Percentiles rank a stretch among this genome's conserved stretches.
Conservation (phyloP, 2,113 vertebrate species). For the Fukomys damarensis region DNA sequence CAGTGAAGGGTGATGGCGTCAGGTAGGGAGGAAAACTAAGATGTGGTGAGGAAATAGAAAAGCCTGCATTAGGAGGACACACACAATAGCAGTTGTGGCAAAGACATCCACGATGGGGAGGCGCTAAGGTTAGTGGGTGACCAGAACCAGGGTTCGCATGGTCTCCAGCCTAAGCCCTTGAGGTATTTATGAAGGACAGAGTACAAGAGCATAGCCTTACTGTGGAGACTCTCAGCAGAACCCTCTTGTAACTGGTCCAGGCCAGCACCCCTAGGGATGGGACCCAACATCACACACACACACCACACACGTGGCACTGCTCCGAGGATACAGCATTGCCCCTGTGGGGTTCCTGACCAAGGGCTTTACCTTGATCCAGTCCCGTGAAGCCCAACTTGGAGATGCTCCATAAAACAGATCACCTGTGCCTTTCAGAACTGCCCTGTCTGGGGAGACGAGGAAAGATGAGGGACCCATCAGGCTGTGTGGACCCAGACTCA, state of each 20-base stretch:
- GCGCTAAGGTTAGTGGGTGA: neutral
- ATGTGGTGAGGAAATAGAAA: neutral
- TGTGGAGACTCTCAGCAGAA: neutral
- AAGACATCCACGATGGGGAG: neutral
- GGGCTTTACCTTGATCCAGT: neutral
- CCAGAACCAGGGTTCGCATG: neutral
- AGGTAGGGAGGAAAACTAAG: neutral
- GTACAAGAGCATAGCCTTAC: neutral
- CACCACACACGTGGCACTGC: accelerated
- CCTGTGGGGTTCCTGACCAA: neutral
- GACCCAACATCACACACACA: neutral
- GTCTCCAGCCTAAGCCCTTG: neutral
- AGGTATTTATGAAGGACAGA: neutral
- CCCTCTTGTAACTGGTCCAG: neutral
- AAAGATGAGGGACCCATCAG: neutral
- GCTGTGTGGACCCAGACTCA: neutral
- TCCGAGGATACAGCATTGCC: accelerated
- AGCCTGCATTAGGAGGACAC: accelerated
- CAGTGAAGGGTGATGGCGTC: no score
- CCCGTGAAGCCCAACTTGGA: accelerated
- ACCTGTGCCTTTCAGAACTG: neutral
- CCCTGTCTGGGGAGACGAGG: neutral
- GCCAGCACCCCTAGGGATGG: no score
- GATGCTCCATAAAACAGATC: neutral
- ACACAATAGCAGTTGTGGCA: no score